Conservation (phyloP, 2,888 invertebrate species). For the Drosophila silvestris region DNA sequence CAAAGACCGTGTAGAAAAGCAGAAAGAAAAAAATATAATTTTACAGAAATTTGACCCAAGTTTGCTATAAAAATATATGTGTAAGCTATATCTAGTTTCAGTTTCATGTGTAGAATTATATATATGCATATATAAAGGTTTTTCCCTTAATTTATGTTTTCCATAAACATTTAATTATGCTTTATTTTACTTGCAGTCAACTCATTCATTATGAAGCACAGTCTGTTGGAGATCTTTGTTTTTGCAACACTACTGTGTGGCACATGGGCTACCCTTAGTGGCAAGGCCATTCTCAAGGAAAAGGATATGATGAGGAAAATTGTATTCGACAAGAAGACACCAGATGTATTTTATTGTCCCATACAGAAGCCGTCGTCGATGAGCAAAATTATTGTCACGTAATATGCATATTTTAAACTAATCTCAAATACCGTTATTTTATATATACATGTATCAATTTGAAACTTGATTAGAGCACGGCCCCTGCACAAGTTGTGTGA, state of each 20-base stretch:
- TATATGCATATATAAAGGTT: background rate
- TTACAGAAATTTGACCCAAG: background rate
- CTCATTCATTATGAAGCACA: conserved; percentile 34
- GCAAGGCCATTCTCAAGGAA: conserved; percentile 84
- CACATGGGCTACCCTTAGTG: conserved; percentile 69
- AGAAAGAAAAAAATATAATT: background rate
- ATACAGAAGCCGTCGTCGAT: conserved; percentile 91
- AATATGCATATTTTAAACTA: conserved; percentile 38
- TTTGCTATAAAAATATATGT: background rate
- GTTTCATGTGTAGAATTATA: background rate
- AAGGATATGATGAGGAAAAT: conserved; percentile 92
- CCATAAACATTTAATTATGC: background rate
- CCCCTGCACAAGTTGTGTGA: conserved; percentile 91
- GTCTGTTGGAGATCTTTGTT: conserved; percentile 20
- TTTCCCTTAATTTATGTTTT: background rate
- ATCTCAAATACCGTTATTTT: background rate
- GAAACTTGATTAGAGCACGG: conserved; percentile 85
- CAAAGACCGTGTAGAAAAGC: background rate
- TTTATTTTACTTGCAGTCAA: conserved; percentile 18
- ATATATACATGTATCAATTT: background rate
- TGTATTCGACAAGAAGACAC: conserved; percentile 92
- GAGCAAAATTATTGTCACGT: conserved; percentile 90
- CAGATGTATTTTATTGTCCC: conserved; percentile 92
- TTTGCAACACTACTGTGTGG: conserved; percentile 46
- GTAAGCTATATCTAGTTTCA: background rate